Evolutionary conservation across 2,113 vertebrate genomes (phyloP), one percentile per base, ranked within the genome.

Genomic region (Tenrec ecaudatus): DNA sequence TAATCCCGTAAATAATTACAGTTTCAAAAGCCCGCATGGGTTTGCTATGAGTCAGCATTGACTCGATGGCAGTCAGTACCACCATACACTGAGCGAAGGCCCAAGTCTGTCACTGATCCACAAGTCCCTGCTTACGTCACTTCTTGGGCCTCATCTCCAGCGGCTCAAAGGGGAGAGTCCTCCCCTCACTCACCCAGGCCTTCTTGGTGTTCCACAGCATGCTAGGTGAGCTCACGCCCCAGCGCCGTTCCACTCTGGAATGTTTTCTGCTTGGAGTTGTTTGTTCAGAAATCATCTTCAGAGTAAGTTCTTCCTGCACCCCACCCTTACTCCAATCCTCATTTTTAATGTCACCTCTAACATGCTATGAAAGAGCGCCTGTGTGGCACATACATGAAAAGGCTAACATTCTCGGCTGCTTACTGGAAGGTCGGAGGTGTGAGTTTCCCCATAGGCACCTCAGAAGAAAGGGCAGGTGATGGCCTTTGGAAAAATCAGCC

Each of bases 31-130:
- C 40, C 40, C 40, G 40, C 40, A 40, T 40, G 40, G 40, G 40
- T 40, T 3, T 40, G 40, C 40, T 40, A 40, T 40, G 40, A 40
- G 40, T 40, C 40, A 40, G 40, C 40, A 40, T 40, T 40, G 40
- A 40, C 40, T 40, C 40, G 7, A 40, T 40, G 40, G 40, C 7
- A 40, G 40, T 40, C 4, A 40, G 40, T 7, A 40, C 40, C 40
- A 40, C 40, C n/a, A n/a, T n/a, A 16, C 57, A 58, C 57, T 8
- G 57, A 58, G 57, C 17, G 11, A 3, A 23, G 91, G n/a, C 27
- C 4, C 0, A 1, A 0, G n/a, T 20, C 88, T 47, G 60, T 10
- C 0, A 0, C 22, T 3, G 43, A 20, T 47, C 38, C 10, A 0
- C 0, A 29, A n/a, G 38, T 22, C 25, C 15, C 33, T n/a, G 1